Evolutionary conservation across 2,797 vertebrate genomes (phyloP).

Genomic region (Neoniphon sammara): DNA sequence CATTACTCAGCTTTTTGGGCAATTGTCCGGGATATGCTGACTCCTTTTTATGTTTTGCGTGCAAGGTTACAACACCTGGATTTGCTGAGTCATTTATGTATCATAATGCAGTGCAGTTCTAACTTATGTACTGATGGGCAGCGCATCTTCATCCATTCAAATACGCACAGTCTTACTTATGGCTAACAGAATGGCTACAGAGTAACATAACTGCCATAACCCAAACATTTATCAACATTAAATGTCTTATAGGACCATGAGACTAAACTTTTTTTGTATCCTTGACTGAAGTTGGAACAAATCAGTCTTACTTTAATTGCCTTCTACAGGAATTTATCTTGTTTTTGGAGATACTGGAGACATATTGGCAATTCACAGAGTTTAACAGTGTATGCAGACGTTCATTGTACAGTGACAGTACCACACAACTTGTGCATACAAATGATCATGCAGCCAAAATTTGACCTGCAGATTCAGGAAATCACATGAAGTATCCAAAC

Average conservation of each 20-base stretch:
- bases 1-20: conserved; percentile 32
- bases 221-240: neutral
- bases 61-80: neutral
- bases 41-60: neutral
- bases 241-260: too few relatives aligned
- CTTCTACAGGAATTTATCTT: too few relatives aligned
- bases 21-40: conserved; percentile 13
- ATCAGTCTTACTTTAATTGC: too few relatives aligned
- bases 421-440: conserved; percentile 41
- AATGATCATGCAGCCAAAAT: conserved; percentile 37
- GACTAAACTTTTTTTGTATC: too few relatives aligned
- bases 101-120: neutral
- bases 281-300: too few relatives aligned
- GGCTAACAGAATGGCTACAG: neutral
- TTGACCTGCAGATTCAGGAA: conserved; percentile 40
- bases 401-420: conserved; percentile 45
- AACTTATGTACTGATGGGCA: neutral
- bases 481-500: conserved; percentile 15
- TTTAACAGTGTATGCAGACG: conserved; percentile 9
- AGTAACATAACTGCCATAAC: neutral
- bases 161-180: neutral
- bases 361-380: too few relatives aligned
- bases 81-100: neutral
- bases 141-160: neutral
- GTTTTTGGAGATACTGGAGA: too few relatives aligned